These are phyloP conservation scores for Drosophila obscura DNA, from an alignment of 1,140 invertebrate genomes.

Conservation along the genomic window DNA sequence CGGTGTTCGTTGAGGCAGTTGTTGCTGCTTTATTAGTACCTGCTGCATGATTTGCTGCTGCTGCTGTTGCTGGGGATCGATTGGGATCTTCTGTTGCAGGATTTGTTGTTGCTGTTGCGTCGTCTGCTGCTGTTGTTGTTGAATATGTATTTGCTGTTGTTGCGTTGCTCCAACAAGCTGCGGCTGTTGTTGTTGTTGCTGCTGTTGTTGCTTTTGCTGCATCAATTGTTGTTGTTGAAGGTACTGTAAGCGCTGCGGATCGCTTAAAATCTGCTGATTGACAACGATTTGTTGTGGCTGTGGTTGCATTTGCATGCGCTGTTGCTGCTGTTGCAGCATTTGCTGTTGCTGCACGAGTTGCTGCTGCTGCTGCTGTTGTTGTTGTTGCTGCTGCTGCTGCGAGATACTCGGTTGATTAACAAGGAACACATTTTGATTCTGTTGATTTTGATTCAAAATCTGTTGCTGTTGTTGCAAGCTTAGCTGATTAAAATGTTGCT, in stretches of 20 bases:
- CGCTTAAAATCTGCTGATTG: conserved; percentile 76
- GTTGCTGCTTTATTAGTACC: conserved; percentile 76
- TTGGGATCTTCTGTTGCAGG: conserved; percentile 45
- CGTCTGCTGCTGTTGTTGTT: conserved; percentile 55
- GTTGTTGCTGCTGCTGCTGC: conserved; percentile 84
- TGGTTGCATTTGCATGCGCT: conserved; percentile 66
- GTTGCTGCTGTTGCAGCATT: conserved; percentile 48
- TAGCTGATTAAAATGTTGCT: conserved; percentile 86
- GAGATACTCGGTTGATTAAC: conserved; percentile 80
- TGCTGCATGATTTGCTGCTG: conserved; percentile 77
- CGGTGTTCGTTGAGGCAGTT: conserved; percentile 65
- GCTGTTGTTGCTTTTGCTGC: conserved; percentile 68
- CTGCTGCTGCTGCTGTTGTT: conserved; percentile 83
- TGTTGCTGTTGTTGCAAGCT: conserved; percentile 86
- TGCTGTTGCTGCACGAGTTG: conserved; percentile 73
- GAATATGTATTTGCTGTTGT: conserved; percentile 71
- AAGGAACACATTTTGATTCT: conserved; percentile 80
- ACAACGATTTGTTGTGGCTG: conserved; percentile 79
- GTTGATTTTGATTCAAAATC: conserved; percentile 80
- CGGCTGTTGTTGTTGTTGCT: conserved; percentile 28
- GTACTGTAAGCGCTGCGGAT: conserved; percentile 76
- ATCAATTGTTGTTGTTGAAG: conserved; percentile 74
- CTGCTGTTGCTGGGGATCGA: conserved; percentile 50
- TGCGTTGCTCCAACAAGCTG: conserved; percentile 47
- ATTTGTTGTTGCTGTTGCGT: conserved; percentile 69